A percentile compares a stretch with the other conserved stretches of the same genome.
phyloP scores from a whole-genome alignment of 64 coral and sea anemone genomes.

The Cladopsammia gracilis region DNA sequence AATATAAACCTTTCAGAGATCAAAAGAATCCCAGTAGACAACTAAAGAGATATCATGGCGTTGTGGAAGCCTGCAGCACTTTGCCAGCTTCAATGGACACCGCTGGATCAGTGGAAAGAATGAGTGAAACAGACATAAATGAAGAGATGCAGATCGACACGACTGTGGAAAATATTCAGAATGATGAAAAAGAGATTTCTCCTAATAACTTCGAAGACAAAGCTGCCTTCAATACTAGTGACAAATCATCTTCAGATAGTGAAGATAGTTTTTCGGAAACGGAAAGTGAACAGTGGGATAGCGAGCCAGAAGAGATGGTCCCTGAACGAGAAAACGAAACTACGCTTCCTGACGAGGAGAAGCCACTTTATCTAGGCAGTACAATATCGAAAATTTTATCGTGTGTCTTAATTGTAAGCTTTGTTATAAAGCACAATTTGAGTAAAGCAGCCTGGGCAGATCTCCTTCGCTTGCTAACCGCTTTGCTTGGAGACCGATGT shows the following conservation, averaged over 20 bases:
- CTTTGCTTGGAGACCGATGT: conserved; percentile 46
- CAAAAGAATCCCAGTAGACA: conserved; percentile 62
- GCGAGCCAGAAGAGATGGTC: conserved; percentile 41
- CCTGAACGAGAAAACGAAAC: conserved; percentile 42
- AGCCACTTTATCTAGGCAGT: conserved; percentile 60
- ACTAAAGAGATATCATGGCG: conserved; percentile 46
- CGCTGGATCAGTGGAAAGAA: conserved; percentile 24
- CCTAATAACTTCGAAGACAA: conserved; percentile 23
- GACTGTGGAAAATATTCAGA: not conserved
- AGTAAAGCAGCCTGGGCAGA: conserved; percentile 60
- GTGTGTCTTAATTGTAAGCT: conserved; percentile 61
- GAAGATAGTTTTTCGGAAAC: conserved; percentile 39
- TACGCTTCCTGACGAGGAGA: conserved; percentile 30
- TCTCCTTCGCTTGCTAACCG: conserved; percentile 41
- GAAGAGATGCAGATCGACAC: conserved; percentile 7
- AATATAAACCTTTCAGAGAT: conserved; percentile 54
- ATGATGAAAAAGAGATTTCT: not conserved
- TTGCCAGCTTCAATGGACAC: not conserved
- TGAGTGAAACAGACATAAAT: not conserved
- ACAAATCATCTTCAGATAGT: conserved; percentile 33
- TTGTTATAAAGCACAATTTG: conserved; percentile 66
- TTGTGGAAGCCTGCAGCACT: conserved; percentile 6
- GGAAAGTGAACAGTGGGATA: conserved; percentile 21
- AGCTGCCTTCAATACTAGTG: conserved; percentile 18
- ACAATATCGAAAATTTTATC: conserved; percentile 56